These are phyloP conservation scores for Drosophila ercepeae DNA, from an alignment of 1,140 invertebrate species.

Conservation along the genomic window DNA sequence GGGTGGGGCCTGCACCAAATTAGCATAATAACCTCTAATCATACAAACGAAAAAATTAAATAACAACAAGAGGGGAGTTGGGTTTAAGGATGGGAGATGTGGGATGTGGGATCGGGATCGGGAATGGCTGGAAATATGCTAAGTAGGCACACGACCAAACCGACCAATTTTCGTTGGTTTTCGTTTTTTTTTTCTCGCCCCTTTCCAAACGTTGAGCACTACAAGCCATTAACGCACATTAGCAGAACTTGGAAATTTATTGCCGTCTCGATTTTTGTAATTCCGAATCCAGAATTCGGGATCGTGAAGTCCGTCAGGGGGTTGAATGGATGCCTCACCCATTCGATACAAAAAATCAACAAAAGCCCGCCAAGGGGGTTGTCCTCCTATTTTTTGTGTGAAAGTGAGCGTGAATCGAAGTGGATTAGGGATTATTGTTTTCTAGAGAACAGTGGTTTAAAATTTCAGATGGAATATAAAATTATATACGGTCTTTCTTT, in stretches of 20 bases:
- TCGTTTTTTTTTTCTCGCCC: slow-evolving; percentile 15
- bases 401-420: slow-evolving; percentile 66
- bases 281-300: slow-evolving; percentile 24
- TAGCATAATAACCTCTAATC: slow-evolving; percentile 79
- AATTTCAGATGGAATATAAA: neutral
- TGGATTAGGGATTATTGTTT: slow-evolving; percentile 13
- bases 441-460: slow-evolving; percentile 1
- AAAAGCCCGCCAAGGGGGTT: slow-evolving; percentile 39
- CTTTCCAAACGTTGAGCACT: slow-evolving; percentile 36
- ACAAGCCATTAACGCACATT: slow-evolving; percentile 80
- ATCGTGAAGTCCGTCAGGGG: too few relatives aligned
- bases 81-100: neutral
- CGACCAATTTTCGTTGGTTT: slow-evolving; percentile 26
- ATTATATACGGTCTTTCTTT: too few relatives aligned
- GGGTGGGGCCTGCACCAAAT: slow-evolving; percentile 44
- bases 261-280: slow-evolving; percentile 51
- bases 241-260: slow-evolving; percentile 79
- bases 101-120: neutral
- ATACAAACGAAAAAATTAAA: slow-evolving; percentile 80
- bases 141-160: slow-evolving; percentile 54
- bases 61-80: slow-evolving; percentile 51
- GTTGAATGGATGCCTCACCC: slow-evolving; percentile 15
- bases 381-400: slow-evolving; percentile 25
- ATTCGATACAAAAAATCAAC: slow-evolving; percentile 2
- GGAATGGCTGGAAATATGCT: slow-evolving; percentile 41